Conservation (phyloP, 2,113 vertebrate genomes). For the Serilophus lunatus region DNA sequence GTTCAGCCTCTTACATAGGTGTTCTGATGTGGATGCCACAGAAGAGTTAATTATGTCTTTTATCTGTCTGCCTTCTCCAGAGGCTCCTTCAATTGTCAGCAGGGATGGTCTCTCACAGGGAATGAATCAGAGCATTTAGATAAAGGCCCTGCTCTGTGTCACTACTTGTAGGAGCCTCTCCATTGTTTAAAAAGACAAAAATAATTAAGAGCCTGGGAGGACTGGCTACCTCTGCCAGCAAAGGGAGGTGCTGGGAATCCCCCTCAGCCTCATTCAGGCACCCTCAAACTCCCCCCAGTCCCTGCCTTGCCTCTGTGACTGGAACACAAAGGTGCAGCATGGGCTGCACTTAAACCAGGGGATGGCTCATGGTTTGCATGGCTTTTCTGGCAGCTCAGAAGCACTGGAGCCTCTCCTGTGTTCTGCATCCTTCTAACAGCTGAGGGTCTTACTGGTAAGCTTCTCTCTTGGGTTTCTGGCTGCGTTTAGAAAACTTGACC, state of each 20-base stretch:
- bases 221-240: neutral
- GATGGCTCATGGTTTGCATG: neutral
- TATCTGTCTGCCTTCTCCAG: neutral
- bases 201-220: neutral
- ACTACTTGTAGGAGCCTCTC: neutral
- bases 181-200: neutral
- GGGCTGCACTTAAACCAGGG: neutral
- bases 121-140: neutral
- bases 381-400: neutral
- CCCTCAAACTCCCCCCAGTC: neutral
- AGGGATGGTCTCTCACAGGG: neutral
- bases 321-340: neutral
- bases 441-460: neutral
- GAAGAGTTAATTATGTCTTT: neutral
- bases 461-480: neutral
- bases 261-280: neutral
- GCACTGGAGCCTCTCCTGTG: neutral
- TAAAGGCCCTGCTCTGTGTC: neutral
- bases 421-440: neutral
- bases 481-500: neutral
- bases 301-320: neutral
- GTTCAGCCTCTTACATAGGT: rapidly evolving
- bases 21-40: neutral
- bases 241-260: neutral
- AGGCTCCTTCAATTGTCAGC: neutral